These are phyloP conservation scores for Cynoglossus semilaevis DNA, from an alignment of 2,113 vertebrate genomes.

Conservation along the genomic window DNA sequence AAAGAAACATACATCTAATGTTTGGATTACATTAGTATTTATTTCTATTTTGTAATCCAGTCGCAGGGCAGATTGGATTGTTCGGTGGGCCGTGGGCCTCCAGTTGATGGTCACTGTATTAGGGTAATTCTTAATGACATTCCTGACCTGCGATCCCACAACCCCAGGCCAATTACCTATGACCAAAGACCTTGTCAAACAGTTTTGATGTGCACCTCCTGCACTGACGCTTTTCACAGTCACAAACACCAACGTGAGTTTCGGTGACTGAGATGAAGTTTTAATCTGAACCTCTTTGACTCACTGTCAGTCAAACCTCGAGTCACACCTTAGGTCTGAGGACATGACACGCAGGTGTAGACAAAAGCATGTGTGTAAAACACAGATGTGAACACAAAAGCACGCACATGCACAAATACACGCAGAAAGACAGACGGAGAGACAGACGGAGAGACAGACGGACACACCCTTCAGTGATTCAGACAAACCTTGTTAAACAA, in stretches of 20 bases:
- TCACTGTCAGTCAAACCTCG: slow-evolving; percentile 50
- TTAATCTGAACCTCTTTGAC: slow-evolving; percentile 31
- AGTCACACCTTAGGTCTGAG: slow-evolving; percentile 45
- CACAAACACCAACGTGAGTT: not conserved
- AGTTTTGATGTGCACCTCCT: too few species aligned
- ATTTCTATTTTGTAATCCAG: too few species aligned
- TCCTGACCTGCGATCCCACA: slow-evolving; percentile 28
- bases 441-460: slow-evolving; percentile 54
- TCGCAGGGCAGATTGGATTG: too few species aligned
- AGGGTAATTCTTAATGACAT: slow-evolving; percentile 32
- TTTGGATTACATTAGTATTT: too few species aligned
- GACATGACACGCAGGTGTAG: slow-evolving; percentile 30
- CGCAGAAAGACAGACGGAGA: slow-evolving; percentile 29
- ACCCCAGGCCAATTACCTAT: slow-evolving; percentile 12
- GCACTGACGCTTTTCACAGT: too few species aligned
- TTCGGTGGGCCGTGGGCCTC: too few species aligned
- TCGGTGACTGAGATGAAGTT: slow-evolving; percentile 21
- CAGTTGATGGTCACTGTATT: not conserved
- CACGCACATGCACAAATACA: not conserved
- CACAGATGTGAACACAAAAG: not conserved
- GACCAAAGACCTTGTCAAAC: slow-evolving; percentile 8
- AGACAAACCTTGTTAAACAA: slow-evolving; percentile 75
- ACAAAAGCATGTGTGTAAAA: slow-evolving; percentile 69
- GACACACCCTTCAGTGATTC: slow-evolving; percentile 68
- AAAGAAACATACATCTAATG: too few species aligned